phyloP scores from a whole-genome alignment of 2,888 invertebrate genomes.

The Patella pellucida region DNA sequence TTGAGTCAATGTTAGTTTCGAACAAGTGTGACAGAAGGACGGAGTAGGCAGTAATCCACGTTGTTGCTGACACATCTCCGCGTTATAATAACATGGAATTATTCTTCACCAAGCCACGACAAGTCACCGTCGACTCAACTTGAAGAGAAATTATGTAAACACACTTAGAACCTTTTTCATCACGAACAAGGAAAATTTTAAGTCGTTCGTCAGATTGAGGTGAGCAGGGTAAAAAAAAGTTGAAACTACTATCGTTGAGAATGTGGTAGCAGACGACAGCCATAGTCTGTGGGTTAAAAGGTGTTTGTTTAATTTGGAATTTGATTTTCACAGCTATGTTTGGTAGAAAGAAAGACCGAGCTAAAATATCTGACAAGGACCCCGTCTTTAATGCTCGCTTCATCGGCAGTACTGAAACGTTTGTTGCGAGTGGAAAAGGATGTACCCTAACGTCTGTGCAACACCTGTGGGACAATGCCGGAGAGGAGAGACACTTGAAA shows the following conservation, averaged over 20 bases:
- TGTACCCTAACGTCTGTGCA: constrained; percentile 57
- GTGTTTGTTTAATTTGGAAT: constrained; percentile 2
- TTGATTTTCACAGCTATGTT: constrained; percentile 42
- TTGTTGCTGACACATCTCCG: not conserved
- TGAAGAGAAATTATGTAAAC: not conserved
- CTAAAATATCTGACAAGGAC: constrained; percentile 57
- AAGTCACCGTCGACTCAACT: not conserved
- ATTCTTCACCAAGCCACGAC: not conserved
- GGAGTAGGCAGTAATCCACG: not conserved
- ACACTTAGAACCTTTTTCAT: too few relatives aligned
- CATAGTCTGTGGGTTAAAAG: not conserved
- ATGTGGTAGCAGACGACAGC: not conserved
- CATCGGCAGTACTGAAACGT: constrained; percentile 57
- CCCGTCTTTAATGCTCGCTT: constrained; percentile 60
- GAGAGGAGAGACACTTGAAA: constrained; percentile 48
- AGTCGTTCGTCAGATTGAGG: too few relatives aligned
- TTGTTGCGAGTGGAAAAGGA: constrained; percentile 53
- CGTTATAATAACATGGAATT: not conserved
- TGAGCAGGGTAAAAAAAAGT: too few relatives aligned
- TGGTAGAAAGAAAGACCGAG: constrained; percentile 50
- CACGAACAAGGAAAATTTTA: too few relatives aligned
- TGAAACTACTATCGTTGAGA: not conserved
- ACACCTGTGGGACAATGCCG: constrained; percentile 61
- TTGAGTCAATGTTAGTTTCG: not conserved
- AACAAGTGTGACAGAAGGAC: constrained; percentile 1